Evolutionary conservation across 2,113 vertebrate genomes (phyloP).

Genomic region (Synchiropus splendidus): DNA sequence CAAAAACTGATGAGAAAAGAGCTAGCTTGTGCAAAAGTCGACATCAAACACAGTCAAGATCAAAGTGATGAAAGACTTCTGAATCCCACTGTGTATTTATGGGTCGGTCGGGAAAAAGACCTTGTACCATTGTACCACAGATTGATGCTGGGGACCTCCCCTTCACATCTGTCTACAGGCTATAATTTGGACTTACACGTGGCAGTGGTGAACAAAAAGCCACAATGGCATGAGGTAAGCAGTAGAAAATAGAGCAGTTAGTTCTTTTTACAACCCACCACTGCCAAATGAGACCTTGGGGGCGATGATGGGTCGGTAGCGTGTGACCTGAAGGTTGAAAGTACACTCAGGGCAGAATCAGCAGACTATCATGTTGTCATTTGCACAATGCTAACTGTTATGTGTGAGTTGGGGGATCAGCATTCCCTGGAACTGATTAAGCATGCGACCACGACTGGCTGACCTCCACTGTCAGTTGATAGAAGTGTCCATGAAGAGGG

Average conservation of each 20-base stretch:
- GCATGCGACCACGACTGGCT: too few relatives aligned
- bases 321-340: slow-evolving; percentile 38
- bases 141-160: slow-evolving; percentile 39
- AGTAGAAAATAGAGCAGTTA: slow-evolving; percentile 57
- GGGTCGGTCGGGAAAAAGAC: slow-evolving; percentile 29
- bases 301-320: slow-evolving; percentile 20
- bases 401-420: too few relatives aligned
- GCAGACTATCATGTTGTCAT: slow-evolving; percentile 5
- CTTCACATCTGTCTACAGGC: slow-evolving; percentile 49
- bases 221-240: slow-evolving; percentile 57
- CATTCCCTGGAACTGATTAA: too few relatives aligned
- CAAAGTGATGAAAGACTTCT: too few relatives aligned
- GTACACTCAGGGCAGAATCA: slow-evolving; percentile 16
- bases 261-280: slow-evolving; percentile 32
- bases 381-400: too few relatives aligned
- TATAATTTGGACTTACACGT: slow-evolving; percentile 65
- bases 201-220: slow-evolving; percentile 59
- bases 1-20: too few relatives aligned
- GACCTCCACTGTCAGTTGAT: too few relatives aligned
- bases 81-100: slow-evolving; percentile 14
- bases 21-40: too few relatives aligned
- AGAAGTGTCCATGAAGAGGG: too few relatives aligned
- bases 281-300: slow-evolving; percentile 22
- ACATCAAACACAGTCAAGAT: too few relatives aligned
- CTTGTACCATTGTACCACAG: slow-evolving; percentile 22